Evolutionary conservation across 2,113 vertebrate species (phyloP).

Genomic region (Coturnix japonica): DNA sequence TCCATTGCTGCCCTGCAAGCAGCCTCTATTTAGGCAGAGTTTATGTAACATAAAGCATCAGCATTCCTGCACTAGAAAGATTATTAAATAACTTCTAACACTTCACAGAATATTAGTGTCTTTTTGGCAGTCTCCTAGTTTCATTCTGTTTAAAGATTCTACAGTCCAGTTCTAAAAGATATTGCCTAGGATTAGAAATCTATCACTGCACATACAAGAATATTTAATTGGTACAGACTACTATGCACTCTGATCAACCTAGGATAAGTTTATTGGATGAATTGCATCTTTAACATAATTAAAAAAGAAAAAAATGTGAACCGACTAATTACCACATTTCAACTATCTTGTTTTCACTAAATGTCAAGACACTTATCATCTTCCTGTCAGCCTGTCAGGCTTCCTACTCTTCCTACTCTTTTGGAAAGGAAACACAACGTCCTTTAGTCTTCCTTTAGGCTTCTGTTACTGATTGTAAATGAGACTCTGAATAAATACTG

Average conservation of each 20-base stretch:
- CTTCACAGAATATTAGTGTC: background rate
- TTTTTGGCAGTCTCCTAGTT: background rate
- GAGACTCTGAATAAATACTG: background rate
- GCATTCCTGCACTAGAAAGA: background rate
- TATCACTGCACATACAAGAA: background rate
- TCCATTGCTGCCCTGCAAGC: accelerated
- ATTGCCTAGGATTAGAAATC: background rate
- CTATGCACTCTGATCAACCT: background rate
- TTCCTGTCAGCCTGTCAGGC: background rate
- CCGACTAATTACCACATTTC: background rate
- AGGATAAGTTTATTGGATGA: background rate
- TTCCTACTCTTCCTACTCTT: background rate
- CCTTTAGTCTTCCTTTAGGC: background rate
- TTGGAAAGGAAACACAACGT: background rate
- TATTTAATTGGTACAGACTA: background rate
- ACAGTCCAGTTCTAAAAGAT: background rate
- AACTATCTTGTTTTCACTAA: background rate
- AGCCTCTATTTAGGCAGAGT: background rate
- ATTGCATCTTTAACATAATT: background rate
- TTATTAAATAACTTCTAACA: background rate
- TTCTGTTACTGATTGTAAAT: background rate
- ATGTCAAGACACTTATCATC: background rate
- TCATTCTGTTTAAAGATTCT: background rate
- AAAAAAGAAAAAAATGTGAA: background rate
- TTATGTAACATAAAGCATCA: accelerated